Percentiles rank a stretch among this genome's conserved stretches.
Conservation (phyloP, 1,140 invertebrate species). For the Halictus rubicundus region DNA sequence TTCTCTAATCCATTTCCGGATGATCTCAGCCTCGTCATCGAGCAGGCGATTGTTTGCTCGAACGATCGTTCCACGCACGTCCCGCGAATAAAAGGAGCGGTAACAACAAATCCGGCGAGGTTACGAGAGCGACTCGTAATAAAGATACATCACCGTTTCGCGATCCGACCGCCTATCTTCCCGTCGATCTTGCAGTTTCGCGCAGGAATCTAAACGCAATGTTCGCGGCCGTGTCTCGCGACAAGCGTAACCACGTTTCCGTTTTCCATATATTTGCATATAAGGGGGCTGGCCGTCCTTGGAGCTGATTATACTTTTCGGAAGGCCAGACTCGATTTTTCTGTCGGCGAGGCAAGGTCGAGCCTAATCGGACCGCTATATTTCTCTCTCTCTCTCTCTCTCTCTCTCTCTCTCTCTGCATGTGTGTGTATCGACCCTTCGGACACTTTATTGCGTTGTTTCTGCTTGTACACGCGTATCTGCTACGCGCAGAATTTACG, state of each 20-base stretch:
- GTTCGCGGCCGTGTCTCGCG: background rate
- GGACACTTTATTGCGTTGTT: background rate
- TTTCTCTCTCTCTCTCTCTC: too few species aligned
- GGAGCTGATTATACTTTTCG: constrained; percentile 58
- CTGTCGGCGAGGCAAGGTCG: background rate
- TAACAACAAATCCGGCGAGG: constrained; percentile 8
- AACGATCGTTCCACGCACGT: background rate
- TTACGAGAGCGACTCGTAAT: constrained; percentile 14
- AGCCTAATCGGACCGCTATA: constrained; percentile 13
- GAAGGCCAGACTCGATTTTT: constrained; percentile 33
- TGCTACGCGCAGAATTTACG: background rate
- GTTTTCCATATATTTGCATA: constrained; percentile 43
- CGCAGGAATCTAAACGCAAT: background rate
- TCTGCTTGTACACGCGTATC: background rate
- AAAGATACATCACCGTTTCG: constrained; percentile 16
- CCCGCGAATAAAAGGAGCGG: background rate
- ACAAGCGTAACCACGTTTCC: background rate
- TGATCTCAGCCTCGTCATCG: too few species aligned
- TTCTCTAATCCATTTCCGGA: too few species aligned
- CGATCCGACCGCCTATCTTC: constrained; percentile 25
- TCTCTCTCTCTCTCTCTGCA: too few species aligned
- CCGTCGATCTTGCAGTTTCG: background rate
- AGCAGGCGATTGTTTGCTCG: background rate
- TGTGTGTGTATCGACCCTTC: background rate
- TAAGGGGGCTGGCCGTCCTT: constrained; percentile 44